Evolutionary conservation across 2,113 vertebrate species (phyloP), one percentile per base, ranked within the genome.

Genomic region (Poeciliopsis retropinna): DNA sequence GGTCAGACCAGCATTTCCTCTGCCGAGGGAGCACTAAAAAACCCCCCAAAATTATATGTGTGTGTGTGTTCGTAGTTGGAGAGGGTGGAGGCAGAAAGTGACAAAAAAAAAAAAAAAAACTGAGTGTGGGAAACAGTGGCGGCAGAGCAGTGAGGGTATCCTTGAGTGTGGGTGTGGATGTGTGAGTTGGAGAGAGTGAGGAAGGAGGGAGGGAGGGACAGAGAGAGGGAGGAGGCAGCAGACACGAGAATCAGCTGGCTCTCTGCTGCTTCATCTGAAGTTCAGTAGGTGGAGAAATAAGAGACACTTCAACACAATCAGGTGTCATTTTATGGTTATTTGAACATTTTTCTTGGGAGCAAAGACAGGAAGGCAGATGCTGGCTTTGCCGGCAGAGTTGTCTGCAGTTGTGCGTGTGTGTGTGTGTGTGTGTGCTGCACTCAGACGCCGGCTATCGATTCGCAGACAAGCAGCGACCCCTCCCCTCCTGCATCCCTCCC

Each of bases 401-500:
- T 76, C 78, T 85, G 85, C 84, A 66, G 79, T 37, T 44, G 64
- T 31, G 30, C 4, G 30, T 31, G 62, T 61, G 78, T 67, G 57
- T 75, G 73, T 84, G 66, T 71, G 47, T 81, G 74, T 76, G 71
- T 65, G 80, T 76, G 80, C 32, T 30, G 39, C 32, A 60, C 85
- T 88, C 86, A 92, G 89, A 92, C 85, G 68, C 83, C 84, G 73
- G 74, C 85, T 85, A 92, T 89, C 72, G 85, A 92, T 91, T 91
- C 74, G 54, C 85, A 88, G 87, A 85, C 85, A 66, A 81, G 84
- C 76, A 76, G 63, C 39, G 57, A 82, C 83, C 86, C 87, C 85
- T 79, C 87, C 83, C 83, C 62, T 34, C 75, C 54, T n/a, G 51
- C 69, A 27, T 65, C 41, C 57, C 70, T 62, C 63, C 67, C 44